Base-by-base conservation (phyloP, 2,113 vertebrate species). In the Phycodurus eques region DNA sequence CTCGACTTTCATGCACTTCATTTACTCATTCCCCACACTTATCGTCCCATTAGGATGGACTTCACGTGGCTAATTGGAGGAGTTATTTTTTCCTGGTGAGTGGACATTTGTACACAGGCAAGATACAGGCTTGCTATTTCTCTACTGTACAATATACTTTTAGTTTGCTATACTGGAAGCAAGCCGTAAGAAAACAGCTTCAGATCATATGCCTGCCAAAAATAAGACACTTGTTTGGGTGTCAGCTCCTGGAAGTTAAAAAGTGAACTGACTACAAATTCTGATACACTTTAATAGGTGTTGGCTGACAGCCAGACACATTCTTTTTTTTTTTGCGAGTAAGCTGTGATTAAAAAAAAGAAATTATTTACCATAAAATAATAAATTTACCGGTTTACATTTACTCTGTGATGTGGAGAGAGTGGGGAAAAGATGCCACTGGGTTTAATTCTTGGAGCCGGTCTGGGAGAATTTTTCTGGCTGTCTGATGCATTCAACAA, bases 401-500 rank as follows among this genome's bases (percentile, higher is more conserved):
- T 35, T 46, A 2, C 42, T 65, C 39, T n/a, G 39, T 43, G n/a
- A 20, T 39, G 33, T 62, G 15, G 31, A 62, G 33, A 19, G 33
- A 13, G 15, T 42, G 8, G 17, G 19, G 9, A 19, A 10, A 20
- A 11, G 19, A 19, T 20, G 63, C 42, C 42, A 65, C 20, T 14
- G 63, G 63, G 63, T 46, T 65, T 22, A 46, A 65, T 65, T 80
- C 68, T 71, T 75, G 73, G 78, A 71, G 80, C 71, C 35, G 39
- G 77, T 85, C 76, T 77, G 65, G 68, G 60, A 49, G 54, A 77
- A 85, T 60, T 71, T 66, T 84, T 71, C 74, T 70, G 71, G 74
- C 81, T 85, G 83, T 83, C 84, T 85, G 74, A 78, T 78, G 80
- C 75, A 61, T 82, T 90, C 85, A 77, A 90, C 83, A 88, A 90